Evolutionary conservation across 1,140 invertebrate genomes (phyloP).

Genomic region (Nylanderia fulva): DNA sequence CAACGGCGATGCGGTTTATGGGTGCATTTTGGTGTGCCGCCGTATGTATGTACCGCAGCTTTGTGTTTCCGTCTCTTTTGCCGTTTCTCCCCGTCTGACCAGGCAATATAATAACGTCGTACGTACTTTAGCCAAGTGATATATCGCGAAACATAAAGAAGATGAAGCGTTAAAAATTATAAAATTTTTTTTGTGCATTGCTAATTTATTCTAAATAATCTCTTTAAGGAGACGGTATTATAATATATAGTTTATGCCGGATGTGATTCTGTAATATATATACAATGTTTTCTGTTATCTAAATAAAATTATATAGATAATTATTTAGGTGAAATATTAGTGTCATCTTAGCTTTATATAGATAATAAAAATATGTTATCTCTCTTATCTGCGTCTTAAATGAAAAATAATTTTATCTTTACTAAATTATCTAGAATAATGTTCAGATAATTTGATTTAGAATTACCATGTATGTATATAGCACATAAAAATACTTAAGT

Average conservation of each 20-base stretch:
- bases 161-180: background rate
- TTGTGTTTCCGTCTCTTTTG: conserved; percentile 44
- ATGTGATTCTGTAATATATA: too few species aligned
- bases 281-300: too few species aligned
- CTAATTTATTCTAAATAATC: background rate
- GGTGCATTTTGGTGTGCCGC: conserved; percentile 16
- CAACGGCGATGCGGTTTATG: conserved; percentile 51
- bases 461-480: too few species aligned
- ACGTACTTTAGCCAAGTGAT: background rate
- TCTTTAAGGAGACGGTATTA: background rate
- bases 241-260: background rate
- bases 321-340: too few species aligned
- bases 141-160: background rate
- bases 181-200: background rate
- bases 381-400: too few species aligned
- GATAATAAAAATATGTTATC: too few species aligned
- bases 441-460: too few species aligned
- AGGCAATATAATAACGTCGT: background rate
- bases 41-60: conserved; percentile 29
- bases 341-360: too few species aligned
- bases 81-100: background rate
- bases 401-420: too few species aligned
- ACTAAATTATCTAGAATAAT: too few species aligned
- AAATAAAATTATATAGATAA: too few species aligned
- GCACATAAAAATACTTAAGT: too few species aligned